Percentiles rank a stretch among this genome's conserved stretches.
These are phyloP conservation scores for Dasypus novemcinctus DNA, from an alignment of 2,113 vertebrate genomes.

Conservation along the genomic window DNA sequence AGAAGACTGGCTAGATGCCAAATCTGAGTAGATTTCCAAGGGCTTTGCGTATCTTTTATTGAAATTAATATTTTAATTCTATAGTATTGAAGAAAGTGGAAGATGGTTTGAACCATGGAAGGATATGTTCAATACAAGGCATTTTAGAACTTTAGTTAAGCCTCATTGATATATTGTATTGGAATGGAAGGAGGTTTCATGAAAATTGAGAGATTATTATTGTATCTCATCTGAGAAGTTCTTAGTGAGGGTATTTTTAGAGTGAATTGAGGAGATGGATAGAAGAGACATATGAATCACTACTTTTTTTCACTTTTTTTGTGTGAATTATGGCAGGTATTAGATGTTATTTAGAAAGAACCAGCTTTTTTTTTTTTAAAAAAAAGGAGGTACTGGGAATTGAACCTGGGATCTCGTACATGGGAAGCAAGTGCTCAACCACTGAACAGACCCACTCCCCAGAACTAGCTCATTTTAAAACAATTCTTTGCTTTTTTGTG, in stretches of 20 bases:
- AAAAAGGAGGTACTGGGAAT: too few relatives aligned
- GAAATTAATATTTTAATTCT: neutral
- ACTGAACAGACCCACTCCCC: too few relatives aligned
- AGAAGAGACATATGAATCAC: neutral
- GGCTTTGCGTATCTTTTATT: neutral
- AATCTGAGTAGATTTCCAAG: neutral
- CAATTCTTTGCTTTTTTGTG: neutral
- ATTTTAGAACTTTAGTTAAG: neutral
- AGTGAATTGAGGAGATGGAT: neutral
- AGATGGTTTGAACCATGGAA: neutral
- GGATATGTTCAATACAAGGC: neutral
- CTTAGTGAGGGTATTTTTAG: neutral
- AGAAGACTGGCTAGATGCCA: neutral
- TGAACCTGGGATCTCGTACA: too few relatives aligned
- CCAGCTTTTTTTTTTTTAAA: neutral
- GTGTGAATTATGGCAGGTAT: neutral
- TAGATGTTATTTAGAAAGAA: neutral
- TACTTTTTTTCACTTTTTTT: neutral
- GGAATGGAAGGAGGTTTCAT: neutral
- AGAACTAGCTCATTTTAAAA: conserved; percentile 8
- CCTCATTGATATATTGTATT: neutral
- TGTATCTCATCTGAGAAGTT: neutral
- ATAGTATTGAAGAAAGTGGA: neutral
- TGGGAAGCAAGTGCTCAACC: too few relatives aligned
- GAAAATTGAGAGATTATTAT: neutral